phyloP scores from a whole-genome alignment of 2,113 vertebrate genomes.

The Sitta europaea region DNA sequence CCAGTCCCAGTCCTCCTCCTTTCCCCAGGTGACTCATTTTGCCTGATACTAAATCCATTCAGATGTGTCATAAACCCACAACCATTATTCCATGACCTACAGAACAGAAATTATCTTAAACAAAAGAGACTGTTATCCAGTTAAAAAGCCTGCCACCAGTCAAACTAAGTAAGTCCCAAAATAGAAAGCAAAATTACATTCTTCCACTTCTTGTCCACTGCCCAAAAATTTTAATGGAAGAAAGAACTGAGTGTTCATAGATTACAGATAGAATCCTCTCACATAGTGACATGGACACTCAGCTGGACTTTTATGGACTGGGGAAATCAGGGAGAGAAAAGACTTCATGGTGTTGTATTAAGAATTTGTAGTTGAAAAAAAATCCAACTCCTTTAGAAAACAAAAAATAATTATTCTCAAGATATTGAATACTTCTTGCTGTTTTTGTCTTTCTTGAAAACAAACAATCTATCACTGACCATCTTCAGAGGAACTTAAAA shows the following conservation, averaged over 20 bases:
- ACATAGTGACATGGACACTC: not conserved
- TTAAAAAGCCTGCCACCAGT: not conserved
- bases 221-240: rapidly evolving
- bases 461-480: not conserved
- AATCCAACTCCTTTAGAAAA: not conserved
- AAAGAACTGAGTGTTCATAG: not conserved
- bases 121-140: not conserved
- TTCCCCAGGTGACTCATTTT: not conserved
- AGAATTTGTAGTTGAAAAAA: not conserved
- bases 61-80: not conserved
- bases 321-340: not conserved
- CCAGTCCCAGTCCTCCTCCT: not conserved
- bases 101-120: not conserved
- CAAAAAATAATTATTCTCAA: not conserved
- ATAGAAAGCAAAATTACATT: not conserved
- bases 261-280: not conserved
- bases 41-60: not conserved
- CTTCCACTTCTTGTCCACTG: not conserved
- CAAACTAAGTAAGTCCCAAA: not conserved
- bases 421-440: not conserved
- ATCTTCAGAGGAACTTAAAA: not conserved
- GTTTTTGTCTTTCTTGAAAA: not conserved
- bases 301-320: not conserved
- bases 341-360: not conserved
- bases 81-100: not conserved